Percentiles rank a stretch among this genome's conserved stretches.
phyloP scores from a whole-genome alignment of 2,888 invertebrate genomes.

The Ophion obscuratus region DNA sequence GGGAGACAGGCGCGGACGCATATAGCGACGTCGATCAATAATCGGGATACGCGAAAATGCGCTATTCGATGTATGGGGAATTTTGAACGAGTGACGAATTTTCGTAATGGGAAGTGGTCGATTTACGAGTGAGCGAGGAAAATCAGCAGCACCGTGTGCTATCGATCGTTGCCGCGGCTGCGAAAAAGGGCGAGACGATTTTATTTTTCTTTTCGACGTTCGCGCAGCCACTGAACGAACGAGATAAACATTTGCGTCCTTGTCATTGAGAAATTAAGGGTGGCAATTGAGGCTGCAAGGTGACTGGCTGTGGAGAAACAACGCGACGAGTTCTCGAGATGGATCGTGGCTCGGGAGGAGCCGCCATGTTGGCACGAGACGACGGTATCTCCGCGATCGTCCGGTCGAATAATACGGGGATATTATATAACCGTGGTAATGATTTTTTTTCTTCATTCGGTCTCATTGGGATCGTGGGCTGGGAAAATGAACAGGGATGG shows the following conservation, averaged over 20 bases:
- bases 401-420: constrained; percentile 72
- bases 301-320: not conserved
- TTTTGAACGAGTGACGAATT: not conserved
- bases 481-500: not conserved
- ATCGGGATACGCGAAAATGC: not conserved
- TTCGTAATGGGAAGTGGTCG: not conserved
- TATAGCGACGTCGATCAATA: constrained; percentile 9
- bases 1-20: constrained; percentile 8
- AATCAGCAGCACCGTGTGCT: constrained; percentile 8
- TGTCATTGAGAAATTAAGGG: not conserved
- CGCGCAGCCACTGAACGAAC: not conserved
- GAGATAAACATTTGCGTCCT: not conserved
- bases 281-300: not conserved
- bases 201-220: not conserved
- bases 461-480: not conserved
- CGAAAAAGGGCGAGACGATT: constrained; percentile 12
- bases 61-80: not conserved
- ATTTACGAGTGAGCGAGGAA: not conserved
- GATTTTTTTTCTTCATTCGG: constrained; percentile 22
- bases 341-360: constrained; percentile 46
- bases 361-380: constrained; percentile 77
- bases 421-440: constrained; percentile 76
- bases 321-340: constrained; percentile 36
- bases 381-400: constrained; percentile 62
- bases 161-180: constrained; percentile 53